Evolutionary conservation across 2,113 vertebrate species (phyloP), one percentile per base, ranked within the genome.

Genomic region (Emydocephalus ijimae): DNA sequence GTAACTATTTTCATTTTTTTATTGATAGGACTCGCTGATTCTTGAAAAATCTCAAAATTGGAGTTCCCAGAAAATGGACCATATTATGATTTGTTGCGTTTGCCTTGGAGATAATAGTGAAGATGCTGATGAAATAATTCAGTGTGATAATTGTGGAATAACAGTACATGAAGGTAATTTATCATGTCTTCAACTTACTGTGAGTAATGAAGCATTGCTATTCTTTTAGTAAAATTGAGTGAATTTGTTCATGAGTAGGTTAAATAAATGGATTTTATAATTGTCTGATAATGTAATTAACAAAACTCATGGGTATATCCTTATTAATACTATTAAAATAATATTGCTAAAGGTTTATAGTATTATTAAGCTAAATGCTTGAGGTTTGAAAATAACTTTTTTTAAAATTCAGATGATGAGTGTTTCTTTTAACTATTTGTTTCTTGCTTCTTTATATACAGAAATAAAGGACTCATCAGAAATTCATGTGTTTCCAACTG

Each of bases 131-230:
- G 99, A 99, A 97, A 99, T 99, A 97, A 99, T 99, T 97, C 99
- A 99, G 95, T 99, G 99, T 97, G 99, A 99, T 98, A 99, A 99
- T 97, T 99, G 99, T 95, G 99, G 99, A 81, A 99, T 99, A 96
- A 99, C 99, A 7, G 99, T 99, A 89, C 99, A 99, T 45, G 99
- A 99, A 99, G 99, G 99, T 99, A 98, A 98, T 96, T 91, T 95
- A 3, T 39, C 20, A 15, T 87, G 74, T 56, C 95, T 4, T 93
- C 1, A 6, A 85, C 90, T 85, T 93, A 59, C 96, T 94, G 90
- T 69, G 61, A 26, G 45, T 89, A 12, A 29, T 87, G 93, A 91
- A 56, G 26, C 74, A 92, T 92, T 93, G 54, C 3, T 90, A 48
- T 57, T 91, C 6, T 45, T n/a, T 61, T 39, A 52, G 8, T 34